Evolutionary conservation across 2,113 vertebrate genomes (phyloP), one percentile per base, ranked within the genome.

Genomic region (Mesoclemmys tuberculata): DNA sequence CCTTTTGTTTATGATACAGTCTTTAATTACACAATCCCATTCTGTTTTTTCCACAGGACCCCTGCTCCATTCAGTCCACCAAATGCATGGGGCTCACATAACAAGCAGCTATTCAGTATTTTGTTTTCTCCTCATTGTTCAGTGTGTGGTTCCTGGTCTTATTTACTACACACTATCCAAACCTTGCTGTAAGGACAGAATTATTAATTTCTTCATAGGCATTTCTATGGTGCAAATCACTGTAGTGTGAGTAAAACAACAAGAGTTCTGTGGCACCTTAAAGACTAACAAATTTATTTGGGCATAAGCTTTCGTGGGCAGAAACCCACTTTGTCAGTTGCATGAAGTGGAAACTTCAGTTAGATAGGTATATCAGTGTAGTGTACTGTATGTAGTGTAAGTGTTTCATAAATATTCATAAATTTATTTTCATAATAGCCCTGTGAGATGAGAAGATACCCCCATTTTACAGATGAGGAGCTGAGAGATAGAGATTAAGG

Each of bases 341-440:
- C 46, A 46, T 46, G 46, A 46, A 46, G 46, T 46, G 46, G 46
- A 46, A 46, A 46, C 46, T 46, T 46, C 46, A 46, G 46, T 46
- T 46, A 46, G 46, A 8, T 46, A 46, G 46, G 46, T 46, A 46
- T 46, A 46, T 46, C 46, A 5, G 4, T 46, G 46, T 46, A 46
- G 46, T 46, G 46, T 46, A 46, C n/a, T n/a, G n/a, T n/a, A n/a
- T n/a, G n/a, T n/a, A n/a, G n/a, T 46, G 46, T 46, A 46, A 46
- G 46, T 46, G 51, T 68, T 94, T 95, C 71, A 87, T 58, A 92
- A 93, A 87, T 80, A 83, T 93, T 96, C 96, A 97, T 94, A 94
- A 93, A 97, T 91, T 95, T 93, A 93, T 94, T 95, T 95, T 95
- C 94, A 93, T 85, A 93, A 89, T 55, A 80, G 18, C 29, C 49